These are phyloP conservation scores for Thymelicus sylvestris DNA, from an alignment of 2,888 invertebrate genomes.

Conservation along the genomic window DNA sequence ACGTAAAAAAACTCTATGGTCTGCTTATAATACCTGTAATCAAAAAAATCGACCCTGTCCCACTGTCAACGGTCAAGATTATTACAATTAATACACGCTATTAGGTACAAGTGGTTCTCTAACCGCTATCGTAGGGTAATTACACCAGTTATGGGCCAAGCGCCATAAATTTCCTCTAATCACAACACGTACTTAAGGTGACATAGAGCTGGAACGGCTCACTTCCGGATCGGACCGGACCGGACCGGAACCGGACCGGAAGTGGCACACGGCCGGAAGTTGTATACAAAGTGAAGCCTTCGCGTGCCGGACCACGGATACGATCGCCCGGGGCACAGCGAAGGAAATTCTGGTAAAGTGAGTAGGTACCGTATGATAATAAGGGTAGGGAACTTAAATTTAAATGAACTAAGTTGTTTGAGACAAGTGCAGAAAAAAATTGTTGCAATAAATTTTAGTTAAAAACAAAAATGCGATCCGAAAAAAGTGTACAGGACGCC, in stretches of 20 bases:
- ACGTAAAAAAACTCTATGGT: too few species aligned
- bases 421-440: too few species aligned
- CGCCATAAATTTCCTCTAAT: slow-evolving; percentile 71
- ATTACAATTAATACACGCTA: slow-evolving; percentile 10
- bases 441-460: too few species aligned
- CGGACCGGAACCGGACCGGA: slow-evolving; percentile 61
- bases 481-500: too few species aligned
- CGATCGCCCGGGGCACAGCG: slow-evolving; percentile 24
- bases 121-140: slow-evolving; percentile 51
- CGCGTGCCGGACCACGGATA: slow-evolving; percentile 69
- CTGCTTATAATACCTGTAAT: not conserved
- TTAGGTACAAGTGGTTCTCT: not conserved
- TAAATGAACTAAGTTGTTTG: slow-evolving; percentile 8
- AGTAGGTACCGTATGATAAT: slow-evolving; percentile 30
- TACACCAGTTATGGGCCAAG: slow-evolving; percentile 59
- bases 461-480: too few species aligned
- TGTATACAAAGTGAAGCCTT: slow-evolving; percentile 82
- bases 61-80: slow-evolving; percentile 15
- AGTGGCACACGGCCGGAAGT: slow-evolving; percentile 69
- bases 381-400: slow-evolving; percentile 28
- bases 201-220: slow-evolving; percentile 73
- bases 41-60: not conserved
- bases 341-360: slow-evolving; percentile 34
- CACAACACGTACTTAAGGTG: slow-evolving; percentile 79
- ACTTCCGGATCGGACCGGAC: slow-evolving; percentile 70